Percentiles rank a stretch among this genome's conserved stretches.
Conservation (phyloP, 2,888 invertebrate genomes). For the Oxytorus armatus region DNA sequence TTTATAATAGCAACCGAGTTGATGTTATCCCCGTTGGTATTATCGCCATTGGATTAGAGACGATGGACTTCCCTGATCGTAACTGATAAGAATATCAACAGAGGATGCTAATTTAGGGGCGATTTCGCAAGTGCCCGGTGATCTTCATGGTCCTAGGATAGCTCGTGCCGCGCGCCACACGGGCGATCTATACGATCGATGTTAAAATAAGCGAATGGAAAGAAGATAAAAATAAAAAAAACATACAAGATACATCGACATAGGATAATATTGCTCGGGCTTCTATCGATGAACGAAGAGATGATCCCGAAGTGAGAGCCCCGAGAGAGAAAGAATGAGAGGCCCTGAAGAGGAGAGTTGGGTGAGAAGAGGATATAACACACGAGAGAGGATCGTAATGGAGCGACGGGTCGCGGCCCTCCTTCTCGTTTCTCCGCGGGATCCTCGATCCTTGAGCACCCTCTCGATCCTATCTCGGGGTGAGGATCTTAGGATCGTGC, state of each 20-base stretch:
- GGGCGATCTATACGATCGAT: slow-evolving; percentile 74
- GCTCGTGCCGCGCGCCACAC: slow-evolving; percentile 63
- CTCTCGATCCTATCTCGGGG: slow-evolving; percentile 80
- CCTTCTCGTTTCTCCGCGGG: slow-evolving; percentile 69
- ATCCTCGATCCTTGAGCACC: slow-evolving; percentile 67
- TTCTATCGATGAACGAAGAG: slow-evolving; percentile 56
- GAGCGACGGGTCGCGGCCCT: slow-evolving; percentile 74
- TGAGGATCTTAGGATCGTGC: slow-evolving; percentile 82
- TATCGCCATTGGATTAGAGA: slow-evolving; percentile 64
- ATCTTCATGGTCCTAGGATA: slow-evolving; percentile 64
- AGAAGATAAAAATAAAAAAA: slow-evolving; percentile 38
- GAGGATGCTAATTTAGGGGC: slow-evolving; percentile 70
- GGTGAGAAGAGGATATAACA: slow-evolving; percentile 65
- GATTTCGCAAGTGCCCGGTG: slow-evolving; percentile 69
- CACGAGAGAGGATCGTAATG: slow-evolving; percentile 73
- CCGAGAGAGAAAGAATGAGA: slow-evolving; percentile 39
- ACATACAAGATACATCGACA: slow-evolving; percentile 37
- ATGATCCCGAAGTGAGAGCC: slow-evolving; percentile 33
- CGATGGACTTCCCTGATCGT: slow-evolving; percentile 65
- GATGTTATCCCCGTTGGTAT: slow-evolving; percentile 58
- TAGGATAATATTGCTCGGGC: slow-evolving; percentile 65
- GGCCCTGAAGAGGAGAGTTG: slow-evolving; percentile 30
- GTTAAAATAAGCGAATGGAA: slow-evolving; percentile 52
- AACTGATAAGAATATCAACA: slow-evolving; percentile 53
- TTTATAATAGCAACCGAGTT: slow-evolving; percentile 8